These are phyloP conservation scores for Epinephelus awoara DNA, from an alignment of 2,797 vertebrate genomes.

Conservation along the genomic window DNA sequence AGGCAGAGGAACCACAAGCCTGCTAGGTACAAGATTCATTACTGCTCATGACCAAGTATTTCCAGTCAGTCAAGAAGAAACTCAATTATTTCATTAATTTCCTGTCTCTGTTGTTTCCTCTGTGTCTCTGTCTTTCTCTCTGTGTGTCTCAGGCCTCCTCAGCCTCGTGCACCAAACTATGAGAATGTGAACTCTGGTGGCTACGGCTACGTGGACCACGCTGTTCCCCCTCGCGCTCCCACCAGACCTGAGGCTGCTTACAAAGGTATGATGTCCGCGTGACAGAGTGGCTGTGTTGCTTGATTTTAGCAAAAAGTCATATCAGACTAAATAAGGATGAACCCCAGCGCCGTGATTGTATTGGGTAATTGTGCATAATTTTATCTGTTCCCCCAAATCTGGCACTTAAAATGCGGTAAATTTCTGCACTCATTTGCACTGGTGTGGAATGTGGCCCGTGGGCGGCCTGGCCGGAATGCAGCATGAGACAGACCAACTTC, in stretches of 20 bases:
- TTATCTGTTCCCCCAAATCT: too few species aligned
- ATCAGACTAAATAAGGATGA: background rate
- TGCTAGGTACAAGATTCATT: constrained; percentile 82
- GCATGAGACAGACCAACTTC: too few species aligned
- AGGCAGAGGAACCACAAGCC: constrained; percentile 89
- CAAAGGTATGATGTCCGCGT: constrained; percentile 80
- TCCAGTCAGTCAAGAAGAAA: background rate
- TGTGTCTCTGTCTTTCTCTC: too few species aligned
- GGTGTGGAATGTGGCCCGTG: too few species aligned
- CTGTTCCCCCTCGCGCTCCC: constrained; percentile 71
- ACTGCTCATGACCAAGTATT: background rate
- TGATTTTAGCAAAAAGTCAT: background rate
- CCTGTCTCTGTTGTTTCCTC: background rate
- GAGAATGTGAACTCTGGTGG: constrained; percentile 83
- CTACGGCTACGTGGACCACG: constrained; percentile 78
- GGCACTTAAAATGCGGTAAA: too few species aligned
- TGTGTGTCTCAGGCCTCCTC: constrained; percentile 76
- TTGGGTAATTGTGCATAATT: too few species aligned
- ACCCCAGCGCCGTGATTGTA: too few species aligned
- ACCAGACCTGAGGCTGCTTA: constrained; percentile 83
- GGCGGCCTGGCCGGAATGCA: too few species aligned
- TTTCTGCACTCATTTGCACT: too few species aligned
- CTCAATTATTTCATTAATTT: background rate
- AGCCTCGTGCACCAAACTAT: constrained; percentile 82
- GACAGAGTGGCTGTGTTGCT: background rate